These are phyloP conservation scores for Plecturocebus donacophilus DNA, from an alignment of 2,113 vertebrate species.

Conservation along the genomic window DNA sequence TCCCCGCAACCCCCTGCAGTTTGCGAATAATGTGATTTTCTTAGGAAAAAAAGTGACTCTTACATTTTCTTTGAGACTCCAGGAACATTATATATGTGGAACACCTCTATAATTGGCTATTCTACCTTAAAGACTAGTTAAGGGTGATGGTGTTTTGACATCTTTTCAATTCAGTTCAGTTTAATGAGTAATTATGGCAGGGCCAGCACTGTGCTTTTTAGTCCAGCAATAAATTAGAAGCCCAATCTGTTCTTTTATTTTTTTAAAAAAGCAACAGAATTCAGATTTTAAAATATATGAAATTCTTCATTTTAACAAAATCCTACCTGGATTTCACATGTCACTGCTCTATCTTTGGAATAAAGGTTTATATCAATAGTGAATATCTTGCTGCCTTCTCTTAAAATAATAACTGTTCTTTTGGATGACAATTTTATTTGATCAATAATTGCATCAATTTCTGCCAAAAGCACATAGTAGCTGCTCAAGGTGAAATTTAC, in stretches of 20 bases:
- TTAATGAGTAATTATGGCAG: slow-evolving; percentile 24
- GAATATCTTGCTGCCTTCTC: slow-evolving; percentile 6
- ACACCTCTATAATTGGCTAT: neutral
- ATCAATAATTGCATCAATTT: slow-evolving; percentile 80
- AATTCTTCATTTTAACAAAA: slow-evolving; percentile 50
- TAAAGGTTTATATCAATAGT: slow-evolving; percentile 48
- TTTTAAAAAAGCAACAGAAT: neutral
- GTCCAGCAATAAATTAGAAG: slow-evolving; percentile 44
- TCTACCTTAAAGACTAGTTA: slow-evolving; percentile 11
- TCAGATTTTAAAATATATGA: slow-evolving; percentile 24
- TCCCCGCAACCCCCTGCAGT: neutral
- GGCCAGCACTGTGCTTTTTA: neutral
- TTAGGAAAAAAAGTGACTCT: neutral
- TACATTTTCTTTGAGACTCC: slow-evolving; percentile 9
- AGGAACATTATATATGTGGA: neutral
- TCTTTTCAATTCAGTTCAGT: slow-evolving; percentile 59
- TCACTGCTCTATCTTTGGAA: neutral
- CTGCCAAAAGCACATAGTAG: slow-evolving; percentile 69
- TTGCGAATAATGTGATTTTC: neutral
- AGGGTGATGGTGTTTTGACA: slow-evolving; percentile 33
- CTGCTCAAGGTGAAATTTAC: slow-evolving; percentile 80
- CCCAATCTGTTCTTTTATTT: slow-evolving; percentile 38
- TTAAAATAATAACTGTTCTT: slow-evolving; percentile 45
- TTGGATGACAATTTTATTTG: slow-evolving; percentile 80
- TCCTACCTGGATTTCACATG: neutral